Evolutionary conservation across 2,888 invertebrate genomes (phyloP).

Genomic region (Strigamia maritima): DNA sequence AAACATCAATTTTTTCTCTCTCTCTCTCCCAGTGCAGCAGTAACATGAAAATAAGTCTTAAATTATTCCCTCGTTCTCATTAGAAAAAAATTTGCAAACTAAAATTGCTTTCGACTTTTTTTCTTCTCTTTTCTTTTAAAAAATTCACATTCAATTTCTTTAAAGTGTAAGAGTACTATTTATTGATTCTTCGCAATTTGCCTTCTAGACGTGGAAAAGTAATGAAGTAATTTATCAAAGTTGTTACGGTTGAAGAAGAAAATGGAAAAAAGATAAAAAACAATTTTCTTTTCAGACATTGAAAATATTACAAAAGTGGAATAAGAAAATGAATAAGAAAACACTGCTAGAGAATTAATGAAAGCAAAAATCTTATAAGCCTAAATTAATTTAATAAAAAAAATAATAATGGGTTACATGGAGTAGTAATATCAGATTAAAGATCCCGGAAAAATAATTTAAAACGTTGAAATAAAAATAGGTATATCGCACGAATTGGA

Average conservation of each 20-base stretch:
- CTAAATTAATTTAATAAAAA: background rate
- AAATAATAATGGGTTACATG: background rate
- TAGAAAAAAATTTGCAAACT: background rate
- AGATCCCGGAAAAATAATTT: background rate
- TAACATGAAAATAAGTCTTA: background rate
- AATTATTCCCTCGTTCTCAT: background rate
- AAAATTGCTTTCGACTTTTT: background rate
- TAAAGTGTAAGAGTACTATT: background rate
- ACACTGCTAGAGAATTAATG: background rate
- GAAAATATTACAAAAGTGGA: background rate
- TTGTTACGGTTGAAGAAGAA: conserved; percentile 16
- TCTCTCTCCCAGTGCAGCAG: background rate
- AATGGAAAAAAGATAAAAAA: conserved; percentile 13
- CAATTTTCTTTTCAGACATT: background rate
- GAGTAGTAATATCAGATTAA: background rate
- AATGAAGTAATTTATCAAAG: conserved; percentile 31
- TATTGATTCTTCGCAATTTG: conserved; percentile 21
- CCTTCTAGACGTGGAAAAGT: conserved; percentile 28
- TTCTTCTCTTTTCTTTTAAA: background rate
- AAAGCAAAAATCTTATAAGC: background rate
- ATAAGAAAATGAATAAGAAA: background rate
- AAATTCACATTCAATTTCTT: background rate
- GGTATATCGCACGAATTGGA: background rate
- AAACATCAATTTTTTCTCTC: background rate
- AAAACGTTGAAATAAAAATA: background rate